Evolutionary conservation across 2,888 invertebrate species (phyloP).

Genomic region (Apodemia duryi): DNA sequence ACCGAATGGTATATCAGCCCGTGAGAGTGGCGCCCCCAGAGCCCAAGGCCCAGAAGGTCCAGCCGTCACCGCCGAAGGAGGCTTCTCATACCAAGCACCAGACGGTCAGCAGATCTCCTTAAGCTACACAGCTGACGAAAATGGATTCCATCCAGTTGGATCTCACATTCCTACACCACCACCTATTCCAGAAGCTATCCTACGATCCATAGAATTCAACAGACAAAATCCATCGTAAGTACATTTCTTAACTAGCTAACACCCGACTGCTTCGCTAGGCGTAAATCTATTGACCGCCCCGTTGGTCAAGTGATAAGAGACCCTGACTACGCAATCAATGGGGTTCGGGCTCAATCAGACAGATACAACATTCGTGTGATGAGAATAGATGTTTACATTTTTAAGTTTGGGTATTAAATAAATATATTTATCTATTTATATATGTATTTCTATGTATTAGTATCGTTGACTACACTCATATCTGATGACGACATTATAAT

Average conservation of each 20-base stretch:
- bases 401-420: too few relatives aligned
- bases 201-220: slow-evolving; percentile 70
- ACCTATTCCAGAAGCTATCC: slow-evolving; percentile 79
- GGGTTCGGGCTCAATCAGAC: too few relatives aligned
- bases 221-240: slow-evolving; percentile 43
- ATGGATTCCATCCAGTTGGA: slow-evolving; percentile 83
- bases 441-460: too few relatives aligned
- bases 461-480: too few relatives aligned
- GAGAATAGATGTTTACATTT: too few relatives aligned
- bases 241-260: neutral
- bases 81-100: slow-evolving; percentile 82
- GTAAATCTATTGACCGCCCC: too few relatives aligned
- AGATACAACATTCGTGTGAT: too few relatives aligned
- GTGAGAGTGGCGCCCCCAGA: slow-evolving; percentile 80
- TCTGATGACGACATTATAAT: too few relatives aligned
- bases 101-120: slow-evolving; percentile 82
- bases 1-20: slow-evolving; percentile 81
- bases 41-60: slow-evolving; percentile 76
- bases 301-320: too few relatives aligned
- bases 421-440: too few relatives aligned
- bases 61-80: slow-evolving; percentile 81
- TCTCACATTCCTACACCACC: slow-evolving; percentile 80
- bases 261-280: too few relatives aligned
- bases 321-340: too few relatives aligned
- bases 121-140: slow-evolving; percentile 85